A percentile compares a stretch with the other conserved stretches of the same genome.
phyloP scores from a whole-genome alignment of 37 sponge, comb jelly and placozoan species.

The Cladorhizidae sp. region DNA sequence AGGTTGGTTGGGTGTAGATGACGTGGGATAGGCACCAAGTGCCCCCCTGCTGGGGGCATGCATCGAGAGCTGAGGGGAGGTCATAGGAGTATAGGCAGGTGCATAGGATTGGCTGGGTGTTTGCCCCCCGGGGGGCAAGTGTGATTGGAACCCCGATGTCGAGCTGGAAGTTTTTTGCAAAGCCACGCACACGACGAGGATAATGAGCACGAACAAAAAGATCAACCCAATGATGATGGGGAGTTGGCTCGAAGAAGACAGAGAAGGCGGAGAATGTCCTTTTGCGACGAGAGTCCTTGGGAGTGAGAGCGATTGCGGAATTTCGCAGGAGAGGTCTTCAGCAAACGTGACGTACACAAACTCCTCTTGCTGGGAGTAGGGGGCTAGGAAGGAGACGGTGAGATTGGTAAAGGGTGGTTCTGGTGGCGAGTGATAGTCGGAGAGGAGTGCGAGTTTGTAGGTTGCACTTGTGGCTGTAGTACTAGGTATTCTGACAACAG shows the following conservation, averaged over 20 bases:
- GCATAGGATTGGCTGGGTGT: not conserved
- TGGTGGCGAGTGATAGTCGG: slow-evolving; percentile 24
- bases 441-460: slow-evolving; percentile 40
- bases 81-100: not conserved
- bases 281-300: too few species aligned
- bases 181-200: slow-evolving; percentile 44
- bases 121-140: slow-evolving; percentile 17
- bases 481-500: not conserved
- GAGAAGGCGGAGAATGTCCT: not conserved
- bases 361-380: slow-evolving; percentile 44
- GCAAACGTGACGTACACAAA: slow-evolving; percentile 19
- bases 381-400: slow-evolving; percentile 21
- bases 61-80: not conserved
- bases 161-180: slow-evolving; percentile 1
- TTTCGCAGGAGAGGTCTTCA: not conserved
- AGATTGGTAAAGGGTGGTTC: slow-evolving; percentile 31
- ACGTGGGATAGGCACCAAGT: not conserved
- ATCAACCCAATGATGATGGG: slow-evolving; percentile 8
- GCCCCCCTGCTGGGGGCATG: not conserved
- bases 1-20: not conserved
- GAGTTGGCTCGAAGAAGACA: not conserved
- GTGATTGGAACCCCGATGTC: slow-evolving; percentile 16
- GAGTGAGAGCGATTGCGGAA: too few species aligned
- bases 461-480: not conserved
- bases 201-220: slow-evolving; percentile 6